Base-by-base conservation (phyloP, 2,888 invertebrate genomes). In the Nowickia ferox region DNA sequence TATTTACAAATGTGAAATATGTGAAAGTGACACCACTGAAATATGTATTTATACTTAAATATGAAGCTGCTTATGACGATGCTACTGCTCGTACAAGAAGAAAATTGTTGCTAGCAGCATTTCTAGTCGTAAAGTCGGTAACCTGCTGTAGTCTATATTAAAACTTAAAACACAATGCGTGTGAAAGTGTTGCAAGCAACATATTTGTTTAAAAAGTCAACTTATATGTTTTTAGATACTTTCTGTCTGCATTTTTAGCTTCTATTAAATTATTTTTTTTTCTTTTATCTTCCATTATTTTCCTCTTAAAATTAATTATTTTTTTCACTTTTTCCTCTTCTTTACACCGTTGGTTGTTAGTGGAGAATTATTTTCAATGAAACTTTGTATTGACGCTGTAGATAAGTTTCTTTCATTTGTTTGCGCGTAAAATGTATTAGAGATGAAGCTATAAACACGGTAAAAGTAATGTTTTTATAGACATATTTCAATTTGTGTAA, bases 141-240 rank as follows among this genome's bases (percentile, higher is more conserved):
- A 4, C 30, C 30, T 30, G 11, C n/a, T n/a, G 13, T 66, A 55
- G 13, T 19, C 48, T 57, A 68, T 59, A 42, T 15, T n/a, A 40
- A 77, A 40, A 19, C 15, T 17, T 40, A n/a, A 22, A 46, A 76
- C n/a, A 69, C 59, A 75, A 81, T 81, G 68, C 51, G 68, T 81
- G 81, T 82, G 75, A 82, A 82, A 75, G 75, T 82, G 76, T 82
- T 82, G 4, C 2, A 30, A 3, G 68, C 61, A 76, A 15, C 48
- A 63, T 76, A 69, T 82, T 82, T 69, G n/a, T 44, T 69, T 51
- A 38, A 81, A 75, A 55, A 66, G 30, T 30, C 5, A 19, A 40
- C 6, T 68, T 77, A n/a, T 68, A 59, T 68, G 38, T 66, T 15
- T 59, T 42, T 57, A 4, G 15, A 48, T 74, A 44, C 1, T 30